Conservation (phyloP, 2,797 vertebrate species). For the Acanthurus lineatus region DNA sequence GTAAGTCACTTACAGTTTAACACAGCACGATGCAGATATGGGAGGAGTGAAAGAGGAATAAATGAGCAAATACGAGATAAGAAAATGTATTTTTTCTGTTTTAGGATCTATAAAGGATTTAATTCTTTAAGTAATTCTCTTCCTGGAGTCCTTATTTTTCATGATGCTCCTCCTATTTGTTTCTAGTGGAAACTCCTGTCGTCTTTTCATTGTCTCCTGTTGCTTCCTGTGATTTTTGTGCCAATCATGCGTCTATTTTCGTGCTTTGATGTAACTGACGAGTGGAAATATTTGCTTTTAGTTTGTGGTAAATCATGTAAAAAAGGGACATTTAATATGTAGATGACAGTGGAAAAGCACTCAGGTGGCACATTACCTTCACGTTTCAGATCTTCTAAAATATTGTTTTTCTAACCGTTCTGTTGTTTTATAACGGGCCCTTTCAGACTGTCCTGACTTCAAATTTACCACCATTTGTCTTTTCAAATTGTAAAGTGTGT, state of each 20-base stretch:
- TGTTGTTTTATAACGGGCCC: too few species aligned
- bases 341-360: neutral
- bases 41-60: conserved; percentile 38
- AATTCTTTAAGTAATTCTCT: too few species aligned
- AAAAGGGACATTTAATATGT: neutral
- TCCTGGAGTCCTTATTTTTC: too few species aligned
- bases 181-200: neutral
- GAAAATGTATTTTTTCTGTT: neutral
- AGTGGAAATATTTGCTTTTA: conserved; percentile 2
- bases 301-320: neutral
- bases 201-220: neutral
- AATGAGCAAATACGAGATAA: neutral
- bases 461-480: too few species aligned
- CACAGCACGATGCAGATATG: neutral
- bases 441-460: too few species aligned
- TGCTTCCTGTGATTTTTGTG: neutral
- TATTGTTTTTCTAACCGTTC: too few species aligned
- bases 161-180: neutral
- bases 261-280: neutral
- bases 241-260: neutral
- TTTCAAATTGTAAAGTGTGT: too few species aligned
- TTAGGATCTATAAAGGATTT: neutral
- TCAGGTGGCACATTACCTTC: too few species aligned
- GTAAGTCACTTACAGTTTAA: neutral
- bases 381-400: too few species aligned